phyloP scores from a whole-genome alignment of 2,797 vertebrate genomes.

The Labeo calbasu region DNA sequence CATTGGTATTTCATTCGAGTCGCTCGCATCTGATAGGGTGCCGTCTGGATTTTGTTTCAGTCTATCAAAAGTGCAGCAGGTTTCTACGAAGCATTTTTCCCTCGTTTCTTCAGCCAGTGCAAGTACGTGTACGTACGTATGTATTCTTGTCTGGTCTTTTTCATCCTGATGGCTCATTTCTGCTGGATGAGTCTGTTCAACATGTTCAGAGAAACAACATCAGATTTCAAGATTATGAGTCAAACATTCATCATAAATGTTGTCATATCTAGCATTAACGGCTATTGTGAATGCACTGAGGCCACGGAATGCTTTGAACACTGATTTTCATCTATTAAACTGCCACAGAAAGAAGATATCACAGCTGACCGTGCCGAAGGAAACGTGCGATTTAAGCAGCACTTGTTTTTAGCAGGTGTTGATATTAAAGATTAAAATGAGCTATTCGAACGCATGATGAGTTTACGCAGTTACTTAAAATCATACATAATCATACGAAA shows the following conservation, averaged over 20 bases:
- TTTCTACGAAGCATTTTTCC: background rate
- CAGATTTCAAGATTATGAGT: background rate
- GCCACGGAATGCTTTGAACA: background rate
- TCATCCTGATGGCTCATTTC: background rate
- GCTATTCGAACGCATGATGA: background rate
- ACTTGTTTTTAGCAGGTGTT: background rate
- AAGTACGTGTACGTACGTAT: background rate
- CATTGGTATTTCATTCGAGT: background rate
- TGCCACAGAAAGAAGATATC: background rate
- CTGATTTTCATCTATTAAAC: background rate
- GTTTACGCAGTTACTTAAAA: background rate
- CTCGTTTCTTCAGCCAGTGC: background rate
- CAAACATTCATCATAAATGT: background rate
- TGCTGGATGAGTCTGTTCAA: background rate
- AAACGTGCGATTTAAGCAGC: background rate
- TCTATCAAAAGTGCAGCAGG: background rate
- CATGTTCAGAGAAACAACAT: background rate
- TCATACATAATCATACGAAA: background rate
- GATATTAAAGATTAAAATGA: background rate
- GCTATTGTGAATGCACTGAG: background rate
- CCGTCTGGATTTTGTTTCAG: background rate
- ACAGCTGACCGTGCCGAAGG: background rate
- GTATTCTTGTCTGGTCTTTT: background rate
- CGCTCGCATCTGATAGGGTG: background rate
- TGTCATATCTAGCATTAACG: background rate